Percentiles rank a stretch among this genome's conserved stretches.
Evolutionary conservation across 2,113 vertebrate genomes (phyloP).

Genomic region (Anas platyrhynchos): DNA sequence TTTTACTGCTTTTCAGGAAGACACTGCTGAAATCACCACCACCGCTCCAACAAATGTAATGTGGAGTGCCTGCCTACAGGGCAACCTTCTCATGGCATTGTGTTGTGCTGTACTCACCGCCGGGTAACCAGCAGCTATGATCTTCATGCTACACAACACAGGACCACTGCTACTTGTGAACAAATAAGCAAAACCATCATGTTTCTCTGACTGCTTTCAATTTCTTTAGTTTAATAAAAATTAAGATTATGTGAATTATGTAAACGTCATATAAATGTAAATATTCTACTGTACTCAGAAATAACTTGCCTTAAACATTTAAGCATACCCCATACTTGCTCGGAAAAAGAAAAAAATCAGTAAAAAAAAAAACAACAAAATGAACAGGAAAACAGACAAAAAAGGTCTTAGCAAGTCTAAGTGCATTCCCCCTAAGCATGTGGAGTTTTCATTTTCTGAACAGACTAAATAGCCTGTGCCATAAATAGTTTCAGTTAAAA

Average conservation of each 20-base stretch:
- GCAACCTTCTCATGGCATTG: background rate
- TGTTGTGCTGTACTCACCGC: background rate
- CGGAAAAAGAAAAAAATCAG: background rate
- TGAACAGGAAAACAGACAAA: background rate
- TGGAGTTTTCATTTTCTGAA: background rate
- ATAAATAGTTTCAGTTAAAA: constrained; percentile 26
- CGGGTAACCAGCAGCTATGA: background rate
- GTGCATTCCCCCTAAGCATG: background rate
- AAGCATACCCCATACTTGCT: background rate
- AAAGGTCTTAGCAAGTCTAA: background rate
- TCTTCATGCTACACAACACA: background rate
- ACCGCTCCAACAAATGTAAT: background rate
- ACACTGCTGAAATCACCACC: background rate
- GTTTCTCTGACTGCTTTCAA: background rate
- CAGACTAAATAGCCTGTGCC: background rate
- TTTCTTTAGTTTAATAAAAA: background rate
- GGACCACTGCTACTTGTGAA: background rate
- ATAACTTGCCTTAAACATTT: background rate
- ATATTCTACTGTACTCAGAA: background rate
- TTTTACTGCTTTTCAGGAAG: background rate
- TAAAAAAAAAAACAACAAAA: background rate
- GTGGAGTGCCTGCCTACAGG: background rate
- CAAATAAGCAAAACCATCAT: background rate
- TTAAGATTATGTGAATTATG: background rate
- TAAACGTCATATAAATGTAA: no score